Percentiles rank a stretch among this genome's conserved stretches.
These are phyloP conservation scores for Thunnus maccoyii DNA, from an alignment of 2,113 vertebrate species.

Conservation along the genomic window DNA sequence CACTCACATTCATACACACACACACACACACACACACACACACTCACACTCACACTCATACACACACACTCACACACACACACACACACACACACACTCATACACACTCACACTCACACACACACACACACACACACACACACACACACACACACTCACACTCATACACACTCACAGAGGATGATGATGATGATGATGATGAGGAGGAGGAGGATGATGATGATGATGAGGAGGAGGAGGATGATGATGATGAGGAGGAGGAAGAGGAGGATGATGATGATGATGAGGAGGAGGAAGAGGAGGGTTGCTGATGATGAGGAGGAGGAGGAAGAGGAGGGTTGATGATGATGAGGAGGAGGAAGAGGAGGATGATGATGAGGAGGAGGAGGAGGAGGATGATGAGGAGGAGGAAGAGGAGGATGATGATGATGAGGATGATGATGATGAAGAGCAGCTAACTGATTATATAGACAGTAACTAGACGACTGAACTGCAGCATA, in stretches of 20 bases:
- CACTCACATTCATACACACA: too few relatives aligned
- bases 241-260: constrained; percentile 18
- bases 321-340: constrained; percentile 24
- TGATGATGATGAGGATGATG: constrained; percentile 3
- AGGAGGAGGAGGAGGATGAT: too few relatives aligned
- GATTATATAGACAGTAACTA: too few relatives aligned
- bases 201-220: constrained; percentile 48
- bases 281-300: constrained; percentile 60
- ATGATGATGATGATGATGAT: background rate
- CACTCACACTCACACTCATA: too few relatives aligned
- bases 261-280: constrained; percentile 49
- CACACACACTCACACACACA: too few relatives aligned
- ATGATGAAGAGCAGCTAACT: constrained; percentile 18
- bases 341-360: too few relatives aligned
- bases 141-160: constrained; percentile 1
- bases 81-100: constrained; percentile 7
- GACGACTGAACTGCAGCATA: too few relatives aligned
- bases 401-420: too few relatives aligned
- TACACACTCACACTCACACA: constrained; percentile 20
- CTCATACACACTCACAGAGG: too few relatives aligned
- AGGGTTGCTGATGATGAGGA: background rate
- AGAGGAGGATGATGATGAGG: too few relatives aligned
- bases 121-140: constrained; percentile 10
- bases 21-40: too few relatives aligned
- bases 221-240: constrained; percentile 15